These are phyloP conservation scores for Emydocephalus ijimae DNA, from an alignment of 2,113 vertebrate species.

Conservation along the genomic window DNA sequence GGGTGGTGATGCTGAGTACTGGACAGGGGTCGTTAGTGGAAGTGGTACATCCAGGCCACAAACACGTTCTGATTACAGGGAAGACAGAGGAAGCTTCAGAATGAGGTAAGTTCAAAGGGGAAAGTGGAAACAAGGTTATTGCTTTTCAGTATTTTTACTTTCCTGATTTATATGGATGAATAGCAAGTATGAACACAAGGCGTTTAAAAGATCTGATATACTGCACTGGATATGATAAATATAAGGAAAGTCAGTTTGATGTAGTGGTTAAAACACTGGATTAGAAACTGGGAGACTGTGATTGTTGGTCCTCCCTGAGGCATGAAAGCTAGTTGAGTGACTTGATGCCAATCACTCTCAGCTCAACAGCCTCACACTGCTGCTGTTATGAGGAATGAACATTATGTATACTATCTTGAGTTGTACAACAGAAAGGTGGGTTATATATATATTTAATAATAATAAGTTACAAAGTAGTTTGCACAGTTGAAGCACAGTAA, in stretches of 20 bases:
- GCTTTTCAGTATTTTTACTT: neutral
- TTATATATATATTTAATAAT: neutral
- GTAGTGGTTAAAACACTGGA: neutral
- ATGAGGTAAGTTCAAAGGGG: slow-evolving; percentile 61
- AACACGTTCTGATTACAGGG: slow-evolving; percentile 71
- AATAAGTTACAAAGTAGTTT: neutral
- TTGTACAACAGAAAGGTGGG: neutral
- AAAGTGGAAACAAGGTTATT: neutral
- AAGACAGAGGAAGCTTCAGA: slow-evolving; percentile 69
- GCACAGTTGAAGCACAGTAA: neutral
- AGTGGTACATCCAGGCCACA: slow-evolving; percentile 64
- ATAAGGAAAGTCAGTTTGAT: neutral
- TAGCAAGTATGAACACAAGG: neutral
- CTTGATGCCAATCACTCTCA: neutral
- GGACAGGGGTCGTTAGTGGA: slow-evolving; percentile 67
- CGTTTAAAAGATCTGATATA: neutral
- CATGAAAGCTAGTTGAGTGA: neutral
- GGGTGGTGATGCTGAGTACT: slow-evolving; percentile 71
- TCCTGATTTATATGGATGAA: slow-evolving; percentile 9
- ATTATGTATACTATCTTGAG: neutral
- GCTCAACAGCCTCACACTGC: neutral
- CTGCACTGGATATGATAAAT: neutral
- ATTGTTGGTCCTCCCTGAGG: neutral
- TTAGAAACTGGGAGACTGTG: neutral
- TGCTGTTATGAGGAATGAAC: neutral